Conservation (phyloP, 2,888 invertebrate species). For the Drosophila villosipedis region DNA sequence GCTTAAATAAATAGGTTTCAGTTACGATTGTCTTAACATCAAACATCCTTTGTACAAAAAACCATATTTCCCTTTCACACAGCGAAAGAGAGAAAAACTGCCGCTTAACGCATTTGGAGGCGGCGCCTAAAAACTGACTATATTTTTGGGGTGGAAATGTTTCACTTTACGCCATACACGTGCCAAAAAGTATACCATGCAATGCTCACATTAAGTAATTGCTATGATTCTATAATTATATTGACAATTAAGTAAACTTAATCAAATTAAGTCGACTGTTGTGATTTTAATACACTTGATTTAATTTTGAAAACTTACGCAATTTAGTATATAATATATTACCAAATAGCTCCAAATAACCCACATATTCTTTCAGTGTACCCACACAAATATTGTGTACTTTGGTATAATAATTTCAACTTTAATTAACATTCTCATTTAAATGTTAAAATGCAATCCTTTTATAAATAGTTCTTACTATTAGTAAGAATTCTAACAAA, state of each 20-base stretch:
- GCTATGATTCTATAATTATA: not conserved
- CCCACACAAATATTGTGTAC: not conserved
- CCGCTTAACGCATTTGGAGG: constrained; percentile 59
- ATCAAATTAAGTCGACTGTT: not conserved
- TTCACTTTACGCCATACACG: constrained; percentile 46
- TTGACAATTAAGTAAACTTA: not conserved
- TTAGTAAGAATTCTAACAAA: not conserved
- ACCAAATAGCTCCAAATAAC: too few relatives aligned
- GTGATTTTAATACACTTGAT: too few relatives aligned
- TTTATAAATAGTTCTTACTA: not conserved
- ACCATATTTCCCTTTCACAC: constrained; percentile 55
- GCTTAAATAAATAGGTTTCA: constrained; percentile 76
- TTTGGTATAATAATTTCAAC: not conserved
- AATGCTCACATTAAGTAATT: not conserved
- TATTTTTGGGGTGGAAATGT: constrained; percentile 66
- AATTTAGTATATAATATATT: not conserved
- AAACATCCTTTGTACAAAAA: constrained; percentile 56
- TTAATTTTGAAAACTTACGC: not conserved
- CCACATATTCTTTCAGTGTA: not conserved
- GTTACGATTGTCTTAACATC: constrained; percentile 67
- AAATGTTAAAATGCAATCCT: not conserved
- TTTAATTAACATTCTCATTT: not conserved
- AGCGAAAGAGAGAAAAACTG: constrained; percentile 68
- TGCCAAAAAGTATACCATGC: constrained; percentile 5
- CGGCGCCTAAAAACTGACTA: constrained; percentile 52